Evolutionary conservation across 2,797 vertebrate genomes (phyloP).

Genomic region (Limnodromus scolopaceus): DNA sequence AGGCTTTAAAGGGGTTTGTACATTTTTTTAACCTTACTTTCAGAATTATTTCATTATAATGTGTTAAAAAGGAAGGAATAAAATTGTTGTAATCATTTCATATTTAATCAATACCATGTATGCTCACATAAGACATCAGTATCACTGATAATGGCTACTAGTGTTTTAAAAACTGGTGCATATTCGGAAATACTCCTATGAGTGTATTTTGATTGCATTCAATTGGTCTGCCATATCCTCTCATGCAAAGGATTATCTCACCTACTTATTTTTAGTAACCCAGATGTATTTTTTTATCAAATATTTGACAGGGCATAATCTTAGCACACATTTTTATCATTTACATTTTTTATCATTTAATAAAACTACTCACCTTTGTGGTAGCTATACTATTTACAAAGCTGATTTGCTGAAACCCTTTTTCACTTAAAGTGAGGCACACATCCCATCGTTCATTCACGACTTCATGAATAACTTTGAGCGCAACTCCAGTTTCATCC

Average conservation of each 20-base stretch:
- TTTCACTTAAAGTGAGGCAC: conserved; percentile 90
- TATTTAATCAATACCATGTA: background rate
- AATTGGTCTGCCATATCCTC: background rate
- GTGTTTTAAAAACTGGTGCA: background rate
- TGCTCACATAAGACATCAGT: background rate
- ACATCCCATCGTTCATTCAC: conserved; percentile 92
- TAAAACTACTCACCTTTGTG: conserved; percentile 84
- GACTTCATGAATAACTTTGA: conserved; percentile 90
- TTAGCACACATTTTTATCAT: background rate
- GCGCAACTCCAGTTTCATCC: conserved; percentile 89
- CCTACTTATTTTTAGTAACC: background rate
- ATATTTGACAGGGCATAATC: background rate
- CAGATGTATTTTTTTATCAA: background rate
- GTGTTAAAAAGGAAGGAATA: background rate
- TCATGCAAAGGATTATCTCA: background rate
- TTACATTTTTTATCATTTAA: background rate
- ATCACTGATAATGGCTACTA: background rate
- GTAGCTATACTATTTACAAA: conserved; percentile 94
- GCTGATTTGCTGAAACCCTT: conserved; percentile 92
- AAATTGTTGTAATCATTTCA: background rate
- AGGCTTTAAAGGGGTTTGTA: background rate
- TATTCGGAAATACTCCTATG: background rate
- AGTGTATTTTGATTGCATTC: background rate
- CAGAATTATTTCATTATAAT: background rate
- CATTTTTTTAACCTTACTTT: background rate